These are phyloP conservation scores for Numida meleagris DNA, from an alignment of 2,113 vertebrate genomes.

Conservation along the genomic window DNA sequence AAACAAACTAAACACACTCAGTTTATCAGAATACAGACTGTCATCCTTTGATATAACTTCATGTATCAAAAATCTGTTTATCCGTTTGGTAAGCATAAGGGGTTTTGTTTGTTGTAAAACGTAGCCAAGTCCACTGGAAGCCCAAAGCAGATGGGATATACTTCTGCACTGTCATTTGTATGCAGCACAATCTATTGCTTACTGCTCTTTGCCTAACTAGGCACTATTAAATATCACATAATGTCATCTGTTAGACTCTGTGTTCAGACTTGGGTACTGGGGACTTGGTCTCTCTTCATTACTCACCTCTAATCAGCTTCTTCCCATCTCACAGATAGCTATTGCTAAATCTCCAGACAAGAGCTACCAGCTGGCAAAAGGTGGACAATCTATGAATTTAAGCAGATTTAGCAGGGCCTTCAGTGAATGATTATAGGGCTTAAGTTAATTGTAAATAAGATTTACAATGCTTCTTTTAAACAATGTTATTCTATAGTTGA, in stretches of 20 bases:
- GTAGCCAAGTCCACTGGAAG: background rate
- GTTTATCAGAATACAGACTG: background rate
- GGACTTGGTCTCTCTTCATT: constrained; percentile 32
- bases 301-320: constrained; percentile 55
- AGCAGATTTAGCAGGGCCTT: constrained; percentile 57
- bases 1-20: background rate
- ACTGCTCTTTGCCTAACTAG: background rate
- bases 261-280: constrained; percentile 34
- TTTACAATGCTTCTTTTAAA: constrained; percentile 55
- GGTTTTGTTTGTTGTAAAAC: background rate
- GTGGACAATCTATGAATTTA: constrained; percentile 26
- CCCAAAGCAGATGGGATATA: background rate
- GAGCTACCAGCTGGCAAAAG: constrained; percentile 38
- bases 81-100: background rate
- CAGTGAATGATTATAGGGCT: constrained; percentile 45
- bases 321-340: constrained; percentile 54
- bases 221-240: background rate
- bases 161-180: background rate
- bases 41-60: background rate
- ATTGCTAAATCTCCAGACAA: constrained; percentile 56
- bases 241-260: constrained; percentile 22
- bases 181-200: background rate
- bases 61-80: background rate
- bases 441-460: constrained; percentile 69
- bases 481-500: constrained; percentile 19